phyloP scores from a whole-genome alignment of 1,140 invertebrate species.

The Brachionus sp. region DNA sequence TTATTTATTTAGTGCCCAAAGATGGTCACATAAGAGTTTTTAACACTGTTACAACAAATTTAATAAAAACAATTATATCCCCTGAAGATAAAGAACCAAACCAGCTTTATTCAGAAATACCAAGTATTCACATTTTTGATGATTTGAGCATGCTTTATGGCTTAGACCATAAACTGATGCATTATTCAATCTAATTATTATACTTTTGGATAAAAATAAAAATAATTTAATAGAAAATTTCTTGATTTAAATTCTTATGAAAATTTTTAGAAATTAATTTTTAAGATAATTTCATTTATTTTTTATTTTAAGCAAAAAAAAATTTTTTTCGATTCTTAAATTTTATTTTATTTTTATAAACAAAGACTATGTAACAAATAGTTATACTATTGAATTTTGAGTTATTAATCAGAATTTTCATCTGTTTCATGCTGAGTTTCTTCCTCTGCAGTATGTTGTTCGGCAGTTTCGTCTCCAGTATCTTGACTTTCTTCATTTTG shows the following conservation, averaged over 20 bases:
- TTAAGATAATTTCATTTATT: neutral
- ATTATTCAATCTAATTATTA: neutral
- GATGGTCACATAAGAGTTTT: conserved; percentile 37
- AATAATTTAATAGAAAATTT: neutral
- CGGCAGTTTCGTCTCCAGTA: neutral
- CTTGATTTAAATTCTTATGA: neutral
- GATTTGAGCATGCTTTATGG: neutral
- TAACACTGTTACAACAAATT: neutral
- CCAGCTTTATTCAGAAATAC: conserved; percentile 3
- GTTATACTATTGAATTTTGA: neutral
- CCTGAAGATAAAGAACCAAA: neutral
- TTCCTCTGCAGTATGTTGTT: conserved; percentile 22
- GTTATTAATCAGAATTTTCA: neutral
- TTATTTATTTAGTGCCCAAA: neutral
- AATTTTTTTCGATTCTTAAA: neutral
- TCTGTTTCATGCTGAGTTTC: neutral
- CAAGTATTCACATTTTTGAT: conserved; percentile 5
- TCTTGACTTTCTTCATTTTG: neutral
- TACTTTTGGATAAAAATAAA: neutral
- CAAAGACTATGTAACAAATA: neutral
- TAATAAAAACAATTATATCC: conserved; percentile 34
- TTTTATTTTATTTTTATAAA: neutral
- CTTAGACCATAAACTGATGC: neutral
- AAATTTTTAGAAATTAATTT: neutral
- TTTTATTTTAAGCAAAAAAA: neutral